Conservation (phyloP, 2,888 invertebrate genomes). For the Xestobium rufovillosum region DNA sequence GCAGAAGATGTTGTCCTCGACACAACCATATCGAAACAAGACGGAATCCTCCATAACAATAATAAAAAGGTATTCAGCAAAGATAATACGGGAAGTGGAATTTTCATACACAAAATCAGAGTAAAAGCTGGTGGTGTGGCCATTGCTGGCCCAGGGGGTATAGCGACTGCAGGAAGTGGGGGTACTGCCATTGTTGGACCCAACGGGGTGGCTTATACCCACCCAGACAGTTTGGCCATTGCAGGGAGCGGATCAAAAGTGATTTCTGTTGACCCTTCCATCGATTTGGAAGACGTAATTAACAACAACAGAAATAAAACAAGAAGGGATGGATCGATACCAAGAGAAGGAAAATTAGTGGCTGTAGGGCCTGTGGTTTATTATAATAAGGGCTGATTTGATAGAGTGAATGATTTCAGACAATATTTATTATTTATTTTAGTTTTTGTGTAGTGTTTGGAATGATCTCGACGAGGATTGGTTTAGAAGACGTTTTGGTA, state of each 20-base stretch:
- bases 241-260: constrained; percentile 68
- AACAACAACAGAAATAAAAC: constrained; percentile 32
- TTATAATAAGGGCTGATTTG: constrained; percentile 43
- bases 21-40: constrained; percentile 26
- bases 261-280: constrained; percentile 55
- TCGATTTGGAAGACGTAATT: constrained; percentile 52
- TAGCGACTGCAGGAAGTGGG: constrained; percentile 71
- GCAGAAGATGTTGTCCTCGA: constrained; percentile 23
- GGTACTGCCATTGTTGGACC: constrained; percentile 77
- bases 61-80: constrained; percentile 35
- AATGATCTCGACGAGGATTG: too few species aligned
- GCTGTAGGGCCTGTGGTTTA: constrained; percentile 70
- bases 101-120: constrained; percentile 61
- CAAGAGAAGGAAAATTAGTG: constrained; percentile 60
- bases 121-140: constrained; percentile 71
- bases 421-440: neutral
- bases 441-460: too few species aligned
- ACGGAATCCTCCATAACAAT: constrained; percentile 29
- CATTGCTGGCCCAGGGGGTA: constrained; percentile 75
- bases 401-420: neutral
- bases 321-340: constrained; percentile 30
- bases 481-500: too few species aligned
- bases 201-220: constrained; percentile 67
- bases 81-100: constrained; percentile 50
- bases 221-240: constrained; percentile 66